Percentiles rank a stretch among this genome's conserved stretches.
phyloP scores from a whole-genome alignment of 2,797 vertebrate species.

The Ambastaia sidthimunki region DNA sequence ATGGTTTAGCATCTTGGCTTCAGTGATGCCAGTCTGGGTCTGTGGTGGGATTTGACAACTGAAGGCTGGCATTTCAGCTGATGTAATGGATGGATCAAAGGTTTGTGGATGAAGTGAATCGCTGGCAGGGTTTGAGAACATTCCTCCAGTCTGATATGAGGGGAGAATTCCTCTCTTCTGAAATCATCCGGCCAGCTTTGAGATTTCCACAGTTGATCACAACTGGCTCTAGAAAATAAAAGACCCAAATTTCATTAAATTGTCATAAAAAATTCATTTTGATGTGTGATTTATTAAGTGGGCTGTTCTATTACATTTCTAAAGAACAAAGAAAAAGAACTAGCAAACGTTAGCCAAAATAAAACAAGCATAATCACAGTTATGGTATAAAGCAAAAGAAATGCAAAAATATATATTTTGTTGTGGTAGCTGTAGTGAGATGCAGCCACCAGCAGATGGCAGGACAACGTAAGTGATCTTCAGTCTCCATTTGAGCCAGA shows the following conservation, averaged over 20 bases:
- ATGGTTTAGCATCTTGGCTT: slow-evolving; percentile 21
- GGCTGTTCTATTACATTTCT: neutral
- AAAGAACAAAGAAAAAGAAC: neutral
- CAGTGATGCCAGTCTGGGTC: slow-evolving; percentile 18
- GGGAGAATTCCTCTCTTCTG: slow-evolving; percentile 43
- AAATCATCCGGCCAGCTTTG: slow-evolving; percentile 25
- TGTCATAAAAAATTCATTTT: neutral
- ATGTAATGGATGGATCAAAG: slow-evolving; percentile 43
- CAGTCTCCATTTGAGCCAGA: neutral
- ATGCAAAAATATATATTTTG: slow-evolving; percentile 2
- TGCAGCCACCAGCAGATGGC: slow-evolving; percentile 59
- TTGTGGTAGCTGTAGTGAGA: neutral
- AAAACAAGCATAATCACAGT: neutral
- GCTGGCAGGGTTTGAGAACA: slow-evolving; percentile 53
- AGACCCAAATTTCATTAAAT: neutral
- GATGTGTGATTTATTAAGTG: neutral
- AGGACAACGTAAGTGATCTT: slow-evolving; percentile 53
- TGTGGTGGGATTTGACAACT: slow-evolving; percentile 33
- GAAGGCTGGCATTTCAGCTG: slow-evolving; percentile 17
- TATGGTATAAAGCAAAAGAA: neutral
- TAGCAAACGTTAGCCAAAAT: neutral
- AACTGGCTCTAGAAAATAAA: neutral
- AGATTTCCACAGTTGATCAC: neutral
- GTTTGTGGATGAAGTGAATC: slow-evolving; percentile 38
- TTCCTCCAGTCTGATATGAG: slow-evolving; percentile 47